phyloP scores from a whole-genome alignment of 1,140 invertebrate species.

The Lineus longissimus region DNA sequence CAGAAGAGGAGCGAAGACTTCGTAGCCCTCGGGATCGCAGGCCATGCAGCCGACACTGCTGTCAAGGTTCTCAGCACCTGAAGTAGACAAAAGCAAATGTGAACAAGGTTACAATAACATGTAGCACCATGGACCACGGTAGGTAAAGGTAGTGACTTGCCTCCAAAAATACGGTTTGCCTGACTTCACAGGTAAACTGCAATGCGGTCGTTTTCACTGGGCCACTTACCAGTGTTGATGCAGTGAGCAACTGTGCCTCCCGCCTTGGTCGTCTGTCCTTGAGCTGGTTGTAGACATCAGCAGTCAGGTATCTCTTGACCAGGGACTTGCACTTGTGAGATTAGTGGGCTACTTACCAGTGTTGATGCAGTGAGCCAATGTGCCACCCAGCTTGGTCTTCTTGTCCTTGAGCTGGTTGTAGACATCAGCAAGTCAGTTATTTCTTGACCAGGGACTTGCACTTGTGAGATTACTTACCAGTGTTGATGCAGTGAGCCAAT shows the following conservation, averaged over 20 bases:
- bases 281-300: conserved; percentile 21
- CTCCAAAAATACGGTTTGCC: too few relatives aligned
- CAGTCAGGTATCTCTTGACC: conserved; percentile 25
- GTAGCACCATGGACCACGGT: too few relatives aligned
- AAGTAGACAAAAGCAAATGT: conserved; percentile 9
- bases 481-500: conserved; percentile 30
- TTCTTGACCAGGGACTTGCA: neutral
- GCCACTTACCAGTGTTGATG: conserved; percentile 30
- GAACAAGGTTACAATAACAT: too few relatives aligned
- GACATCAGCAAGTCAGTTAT: conserved; percentile 26
- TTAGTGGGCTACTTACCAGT: conserved; percentile 27
- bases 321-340: conserved; percentile 16
- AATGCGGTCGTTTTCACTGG: too few relatives aligned
- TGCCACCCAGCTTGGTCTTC: conserved; percentile 35
- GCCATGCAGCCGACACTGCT: conserved; percentile 36
- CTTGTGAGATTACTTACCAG: conserved; percentile 21
- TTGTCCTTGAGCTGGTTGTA: conserved; percentile 31
- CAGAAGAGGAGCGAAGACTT: conserved; percentile 17
- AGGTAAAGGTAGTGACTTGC: too few relatives aligned
- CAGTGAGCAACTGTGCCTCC: conserved; percentile 30
- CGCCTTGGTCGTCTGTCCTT: conserved; percentile 22
- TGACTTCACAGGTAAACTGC: too few relatives aligned
- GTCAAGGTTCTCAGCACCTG: conserved; percentile 35
- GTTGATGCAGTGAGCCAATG: conserved; percentile 35
- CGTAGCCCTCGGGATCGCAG: conserved; percentile 19